A percentile compares a stretch with the other conserved stretches of the same genome.
Evolutionary conservation across 2,113 vertebrate genomes (phyloP).

Genomic region (Spheniscus mendiculus): DNA sequence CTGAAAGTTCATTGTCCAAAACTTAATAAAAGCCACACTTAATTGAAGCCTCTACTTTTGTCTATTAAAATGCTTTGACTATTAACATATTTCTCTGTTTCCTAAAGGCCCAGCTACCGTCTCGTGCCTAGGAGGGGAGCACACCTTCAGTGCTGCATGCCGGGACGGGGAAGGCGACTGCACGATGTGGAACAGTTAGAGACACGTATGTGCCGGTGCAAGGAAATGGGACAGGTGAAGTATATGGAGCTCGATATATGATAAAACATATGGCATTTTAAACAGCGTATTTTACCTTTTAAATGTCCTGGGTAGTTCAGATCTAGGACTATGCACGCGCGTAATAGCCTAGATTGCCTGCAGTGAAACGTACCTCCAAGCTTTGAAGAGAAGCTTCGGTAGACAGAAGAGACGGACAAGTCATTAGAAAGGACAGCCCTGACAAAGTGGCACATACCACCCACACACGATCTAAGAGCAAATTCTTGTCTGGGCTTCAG

Average conservation of each 20-base stretch:
- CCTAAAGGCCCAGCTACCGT: not conserved
- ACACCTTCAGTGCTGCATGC: no score
- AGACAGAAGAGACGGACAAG: not conserved
- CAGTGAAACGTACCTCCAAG: not conserved
- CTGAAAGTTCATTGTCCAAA: conserved; percentile 19
- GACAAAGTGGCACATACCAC: not conserved
- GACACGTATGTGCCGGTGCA: not conserved
- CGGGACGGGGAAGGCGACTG: rapidly evolving
- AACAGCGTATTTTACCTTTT: not conserved
- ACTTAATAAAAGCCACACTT: conserved; percentile 27
- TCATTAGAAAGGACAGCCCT: not conserved
- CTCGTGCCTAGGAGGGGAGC: not conserved
- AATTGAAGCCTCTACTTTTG: conserved; percentile 3
- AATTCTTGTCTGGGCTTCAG: not conserved
- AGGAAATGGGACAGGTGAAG: not conserved
- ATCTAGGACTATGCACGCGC: not conserved
- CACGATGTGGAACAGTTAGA: not conserved
- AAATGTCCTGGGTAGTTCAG: not conserved
- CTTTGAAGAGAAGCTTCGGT: not conserved
- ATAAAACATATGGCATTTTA: not conserved
- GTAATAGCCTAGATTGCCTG: not conserved
- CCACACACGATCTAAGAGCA: not conserved
- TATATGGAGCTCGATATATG: no score
- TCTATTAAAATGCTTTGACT: conserved; percentile 5
- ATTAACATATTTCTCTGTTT: not conserved